Base-by-base conservation (phyloP, 2,113 vertebrate species). In the Paramisgurnus dabryanus region DNA sequence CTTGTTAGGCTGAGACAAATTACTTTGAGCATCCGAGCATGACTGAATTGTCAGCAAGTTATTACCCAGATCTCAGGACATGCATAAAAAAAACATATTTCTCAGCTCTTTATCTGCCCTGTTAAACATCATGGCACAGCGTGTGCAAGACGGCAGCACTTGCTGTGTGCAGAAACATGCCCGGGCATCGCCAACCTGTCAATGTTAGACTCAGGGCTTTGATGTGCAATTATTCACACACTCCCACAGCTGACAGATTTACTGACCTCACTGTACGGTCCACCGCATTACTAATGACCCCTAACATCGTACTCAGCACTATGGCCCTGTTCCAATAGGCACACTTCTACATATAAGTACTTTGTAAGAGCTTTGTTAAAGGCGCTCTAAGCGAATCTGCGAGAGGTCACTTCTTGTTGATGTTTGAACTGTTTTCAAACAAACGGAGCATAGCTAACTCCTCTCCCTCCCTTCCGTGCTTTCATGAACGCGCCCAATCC, bases 131-230 rank as follows among this genome's bases (percentile, higher is more conserved):
- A 76, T 64, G 34, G 74, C 73, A 64, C 67, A 58, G 45, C 15
- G 47, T 68, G 45, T 27, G 53, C 47, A n/a, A 27, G 15, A 57
- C 10, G 53, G 70, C 76, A 41, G 34, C 11, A 9, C 66, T 22
- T 6, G 55, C 27, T 75, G 71, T 66, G n/a, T 78, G 86, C 75
- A 71, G 73, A 79, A 74, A 81, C 86, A 81, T 78, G 82, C 67
- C 79, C 41, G 12, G 67, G 66, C 85, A 80, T 34, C 5, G 57
- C 41, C 58, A 84, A 34, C 73, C 39, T 15, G 47, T 49, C 5
- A 78, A 84, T 69, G 39, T 50, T 50, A 67, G 43, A 45, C 77
- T 79, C 47, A 17, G 1, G 12, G 70, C 22, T 50, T 27, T 41
- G 6, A 43, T 80, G 80, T 57, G 41, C 34, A 75, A 63, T 63